Evolutionary conservation across 2,888 invertebrate genomes (phyloP).

Genomic region (Stramonita haemastoma): DNA sequence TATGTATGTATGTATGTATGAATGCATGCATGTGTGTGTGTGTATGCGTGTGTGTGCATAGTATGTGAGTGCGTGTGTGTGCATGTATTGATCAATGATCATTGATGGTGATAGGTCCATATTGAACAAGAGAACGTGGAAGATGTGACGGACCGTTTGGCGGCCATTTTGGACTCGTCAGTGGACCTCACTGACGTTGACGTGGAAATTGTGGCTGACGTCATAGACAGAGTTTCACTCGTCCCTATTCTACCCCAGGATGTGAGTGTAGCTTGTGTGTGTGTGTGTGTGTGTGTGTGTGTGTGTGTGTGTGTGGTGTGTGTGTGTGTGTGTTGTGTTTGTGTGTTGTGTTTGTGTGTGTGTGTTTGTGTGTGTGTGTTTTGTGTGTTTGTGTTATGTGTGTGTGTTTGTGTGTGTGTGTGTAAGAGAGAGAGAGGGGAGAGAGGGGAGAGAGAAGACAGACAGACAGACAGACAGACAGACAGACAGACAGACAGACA

Average conservation of each 20-base stretch:
- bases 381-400: neutral
- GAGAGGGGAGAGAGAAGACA: no score
- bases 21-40: no score
- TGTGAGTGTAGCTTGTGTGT: neutral
- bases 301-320: neutral
- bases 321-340: neutral
- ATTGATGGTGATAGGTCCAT: conserved; percentile 49
- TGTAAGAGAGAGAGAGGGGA: no score
- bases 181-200: conserved; percentile 60
- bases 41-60: no score
- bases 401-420: neutral
- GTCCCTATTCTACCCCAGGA: conserved; percentile 43
- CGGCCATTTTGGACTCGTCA: conserved; percentile 56
- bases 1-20: no score
- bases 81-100: neutral
- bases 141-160: conserved; percentile 58
- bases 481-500: no score
- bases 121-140: conserved; percentile 58
- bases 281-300: neutral
- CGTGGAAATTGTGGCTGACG: conserved; percentile 63
- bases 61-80: no score
- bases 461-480: no score
- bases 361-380: neutral
- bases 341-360: neutral
- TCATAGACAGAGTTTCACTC: conserved; percentile 59